Base-by-base conservation (phyloP, 2,113 vertebrate species). In the Nicator chloris region DNA sequence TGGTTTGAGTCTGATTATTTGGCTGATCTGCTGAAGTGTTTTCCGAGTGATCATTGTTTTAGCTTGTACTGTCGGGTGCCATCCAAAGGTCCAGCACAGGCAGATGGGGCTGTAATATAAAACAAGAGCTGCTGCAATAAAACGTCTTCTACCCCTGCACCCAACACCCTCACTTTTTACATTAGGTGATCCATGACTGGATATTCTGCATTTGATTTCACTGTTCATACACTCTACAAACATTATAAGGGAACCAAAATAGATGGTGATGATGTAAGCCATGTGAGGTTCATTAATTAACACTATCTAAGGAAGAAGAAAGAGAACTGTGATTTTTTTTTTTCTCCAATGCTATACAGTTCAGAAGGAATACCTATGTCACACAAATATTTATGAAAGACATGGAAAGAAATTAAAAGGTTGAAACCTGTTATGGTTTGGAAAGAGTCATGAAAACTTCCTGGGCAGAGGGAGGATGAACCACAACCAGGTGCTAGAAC, bases 91-190 rank as follows among this genome's bases (percentile, higher is more conserved):
- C 68, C 86, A 90, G 68, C 37, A 59, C 4, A 54, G 71, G 68
- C 92, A 92, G 92, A 95, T 94, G 88, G 64, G 44, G 13, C 18
- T 93, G 60, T 81, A 81, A 71, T 56, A 88, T 45, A 71, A 90
- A 90, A 83, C 79, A 92, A 76, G 82, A 90, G 24, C 44, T 75
- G 22, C 39, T 81, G 47, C n/a, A 64, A 44, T 75, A 64, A 93
- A 92, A 50, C 11, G 33, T 14, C 50, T 65, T 86, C 64, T 69
- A 17, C 6, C 22, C 6, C 13, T 72, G 42, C 8, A 16, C 23
- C 30, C 16, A 66, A 35, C 23, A 65, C 12, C 7, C 44, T 81
- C 56, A 15, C 10, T 37, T 27, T 19, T 81, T 77, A 51, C n/a
- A 53, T 44, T 49, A 64, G 45, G 42, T 75, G 42, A 57, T 79